These are phyloP conservation scores for Cryptocheilus praepositus DNA, from an alignment of 2,888 invertebrate genomes.

Conservation along the genomic window DNA sequence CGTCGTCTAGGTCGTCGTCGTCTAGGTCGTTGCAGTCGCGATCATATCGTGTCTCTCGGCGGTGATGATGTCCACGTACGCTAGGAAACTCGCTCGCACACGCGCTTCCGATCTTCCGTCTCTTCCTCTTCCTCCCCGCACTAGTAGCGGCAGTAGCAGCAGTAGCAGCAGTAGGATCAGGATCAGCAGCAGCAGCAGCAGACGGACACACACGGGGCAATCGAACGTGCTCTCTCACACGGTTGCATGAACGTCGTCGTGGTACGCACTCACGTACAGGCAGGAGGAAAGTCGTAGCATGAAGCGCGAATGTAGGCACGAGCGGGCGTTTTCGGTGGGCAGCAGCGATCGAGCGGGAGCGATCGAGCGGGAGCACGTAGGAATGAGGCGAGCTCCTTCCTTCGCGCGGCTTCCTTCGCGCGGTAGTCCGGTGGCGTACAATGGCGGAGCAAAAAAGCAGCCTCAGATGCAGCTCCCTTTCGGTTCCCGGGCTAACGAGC, in stretches of 20 bases:
- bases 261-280: neutral
- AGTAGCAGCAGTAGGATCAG: slow-evolving; percentile 7
- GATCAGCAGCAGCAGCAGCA: slow-evolving; percentile 22
- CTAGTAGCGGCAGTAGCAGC: neutral
- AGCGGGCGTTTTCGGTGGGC: neutral
- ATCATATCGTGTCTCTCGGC: slow-evolving; percentile 28
- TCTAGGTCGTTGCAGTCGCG: neutral
- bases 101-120: slow-evolving; percentile 29
- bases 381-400: slow-evolving; percentile 41
- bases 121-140: neutral
- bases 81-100: slow-evolving; percentile 41
- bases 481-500: slow-evolving; percentile 28
- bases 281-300: slow-evolving; percentile 1
- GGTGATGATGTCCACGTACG: slow-evolving; percentile 46
- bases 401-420: slow-evolving; percentile 52
- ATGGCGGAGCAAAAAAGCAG: slow-evolving; percentile 63
- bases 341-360: neutral
- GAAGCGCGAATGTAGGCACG: neutral
- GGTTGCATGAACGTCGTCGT: too few relatives aligned
- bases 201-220: slow-evolving; percentile 15
- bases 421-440: slow-evolving; percentile 54
- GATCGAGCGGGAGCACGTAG: slow-evolving; percentile 13
- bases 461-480: slow-evolving; percentile 48
- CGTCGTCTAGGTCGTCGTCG: neutral
- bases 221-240: slow-evolving; percentile 16